Evolutionary conservation across 2,888 invertebrate species (phyloP), one percentile per base, ranked within the genome.

Genomic region (Latrodectus hesperus): DNA sequence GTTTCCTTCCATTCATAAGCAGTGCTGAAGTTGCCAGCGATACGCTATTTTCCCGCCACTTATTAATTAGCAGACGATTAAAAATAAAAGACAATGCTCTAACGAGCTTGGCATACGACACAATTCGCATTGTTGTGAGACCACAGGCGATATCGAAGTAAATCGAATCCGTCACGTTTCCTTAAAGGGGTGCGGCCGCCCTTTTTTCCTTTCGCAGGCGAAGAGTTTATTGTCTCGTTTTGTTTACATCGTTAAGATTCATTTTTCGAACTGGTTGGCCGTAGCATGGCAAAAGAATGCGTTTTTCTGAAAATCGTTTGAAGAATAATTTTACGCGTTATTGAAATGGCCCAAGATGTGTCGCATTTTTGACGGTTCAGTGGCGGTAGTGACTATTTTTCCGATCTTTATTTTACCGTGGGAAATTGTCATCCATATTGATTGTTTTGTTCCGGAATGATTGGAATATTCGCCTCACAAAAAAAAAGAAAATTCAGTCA

Each of bases 141-240:
- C 55, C 16, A 55, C 55, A 5, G 11, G 11, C 12, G 55, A 55
- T 22, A 22, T 22, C 22, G 16, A 55, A 55, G 16, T 55, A 55
- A 55, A 55, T 55, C 55, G 55, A 55, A 55, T 55, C 55, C 55
- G 55, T 55, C 55, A 55, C 55, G 55, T 55, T 55, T 55, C 55
- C 55, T 11, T 11, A 55, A 16, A 14, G 2, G 55, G 55, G 55
- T 55, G 55, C 55, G 55, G 55, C 55, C 55, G 11, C 11, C 55
- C 55, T 5, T 55, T 55, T 16, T 55, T 55, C 16, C 55, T 11
- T 11, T 16, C 55, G 16, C 55, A 55, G 12, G 55, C 22, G 55
- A 55, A 55, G 55, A 55, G 16, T 14, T 55, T 55, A 55, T 55
- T 55, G 11, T 55, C 55, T 22, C 1, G 22, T 22, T 22, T 22